Evolutionary conservation across 2,888 invertebrate species (phyloP).

Genomic region (Alviniconcha strummeri): DNA sequence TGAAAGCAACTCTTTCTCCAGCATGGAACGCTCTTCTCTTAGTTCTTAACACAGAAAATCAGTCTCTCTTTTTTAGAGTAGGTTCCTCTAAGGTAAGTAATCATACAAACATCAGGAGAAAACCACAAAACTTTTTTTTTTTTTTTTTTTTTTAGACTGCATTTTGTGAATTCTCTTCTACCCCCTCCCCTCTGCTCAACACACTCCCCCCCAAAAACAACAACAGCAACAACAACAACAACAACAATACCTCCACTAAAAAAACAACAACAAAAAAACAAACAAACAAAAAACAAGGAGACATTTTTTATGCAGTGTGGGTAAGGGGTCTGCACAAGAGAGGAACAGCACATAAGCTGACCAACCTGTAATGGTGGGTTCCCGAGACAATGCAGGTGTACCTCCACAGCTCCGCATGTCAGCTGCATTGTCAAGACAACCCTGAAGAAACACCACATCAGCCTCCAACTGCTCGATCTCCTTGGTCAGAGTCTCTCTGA

Average conservation of each 20-base stretch:
- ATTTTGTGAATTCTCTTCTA: no score
- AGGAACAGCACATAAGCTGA: neutral
- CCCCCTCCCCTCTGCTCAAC: neutral
- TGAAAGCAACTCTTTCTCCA: constrained; percentile 65
- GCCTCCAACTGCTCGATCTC: constrained; percentile 62
- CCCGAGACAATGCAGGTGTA: constrained; percentile 45
- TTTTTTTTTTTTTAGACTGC: neutral
- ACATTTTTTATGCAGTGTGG: no score
- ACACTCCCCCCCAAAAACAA: neutral
- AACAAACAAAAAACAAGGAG: no score
- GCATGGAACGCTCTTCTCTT: constrained; percentile 54
- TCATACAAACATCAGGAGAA: no score
- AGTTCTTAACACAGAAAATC: neutral
- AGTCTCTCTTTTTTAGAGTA: neutral
- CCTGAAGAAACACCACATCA: constrained; percentile 65
- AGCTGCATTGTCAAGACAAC: constrained; percentile 60
- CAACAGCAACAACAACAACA: no score
- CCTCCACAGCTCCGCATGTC: constrained; percentile 50
- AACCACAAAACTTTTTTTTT: neutral
- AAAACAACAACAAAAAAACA: no score
- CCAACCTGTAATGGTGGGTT: constrained; percentile 64
- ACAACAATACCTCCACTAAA: no score
- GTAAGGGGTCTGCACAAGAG: no score
- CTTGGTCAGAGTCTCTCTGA: constrained; percentile 60
- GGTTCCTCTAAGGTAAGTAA: no score